These are phyloP conservation scores for Dryococelus australis DNA, from an alignment of 2,888 invertebrate species.

Conservation along the genomic window DNA sequence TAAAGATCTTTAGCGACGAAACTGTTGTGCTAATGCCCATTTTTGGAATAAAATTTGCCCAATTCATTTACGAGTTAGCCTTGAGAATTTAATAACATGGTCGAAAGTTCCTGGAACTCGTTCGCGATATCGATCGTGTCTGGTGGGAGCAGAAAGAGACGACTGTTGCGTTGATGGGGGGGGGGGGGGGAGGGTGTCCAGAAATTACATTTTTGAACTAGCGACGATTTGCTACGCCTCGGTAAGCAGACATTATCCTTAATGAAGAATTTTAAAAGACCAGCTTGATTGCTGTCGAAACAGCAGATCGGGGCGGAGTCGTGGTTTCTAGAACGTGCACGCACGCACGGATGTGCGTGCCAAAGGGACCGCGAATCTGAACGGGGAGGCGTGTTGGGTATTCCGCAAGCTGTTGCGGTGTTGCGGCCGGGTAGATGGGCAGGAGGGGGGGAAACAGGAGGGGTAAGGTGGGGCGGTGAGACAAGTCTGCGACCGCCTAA, in stretches of 20 bases:
- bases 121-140: not conserved
- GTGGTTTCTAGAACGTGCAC: too few species aligned
- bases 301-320: not conserved
- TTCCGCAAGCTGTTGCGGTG: not conserved
- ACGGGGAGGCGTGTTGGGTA: not conserved
- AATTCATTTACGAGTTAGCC: not conserved
- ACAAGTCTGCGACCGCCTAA: not conserved
- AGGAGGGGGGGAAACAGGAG: not conserved
- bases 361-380: not conserved
- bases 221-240: not conserved
- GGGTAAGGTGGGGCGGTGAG: too few species aligned
- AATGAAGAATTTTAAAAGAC: not conserved
- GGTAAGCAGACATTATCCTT: not conserved
- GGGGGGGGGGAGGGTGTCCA: not conserved
- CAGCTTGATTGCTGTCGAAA: not conserved
- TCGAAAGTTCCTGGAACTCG: not conserved
- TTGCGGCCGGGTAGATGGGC: not conserved
- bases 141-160: too few species aligned
- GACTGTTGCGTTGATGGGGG: too few species aligned
- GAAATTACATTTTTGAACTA: not conserved
- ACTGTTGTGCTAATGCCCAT: not conserved
- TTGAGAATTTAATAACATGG: not conserved
- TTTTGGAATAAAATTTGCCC: not conserved
- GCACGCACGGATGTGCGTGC: not conserved
- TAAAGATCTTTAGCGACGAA: too few species aligned